Evolutionary conservation across 1,140 invertebrate species (phyloP).

Genomic region (Trichonephila clavata): DNA sequence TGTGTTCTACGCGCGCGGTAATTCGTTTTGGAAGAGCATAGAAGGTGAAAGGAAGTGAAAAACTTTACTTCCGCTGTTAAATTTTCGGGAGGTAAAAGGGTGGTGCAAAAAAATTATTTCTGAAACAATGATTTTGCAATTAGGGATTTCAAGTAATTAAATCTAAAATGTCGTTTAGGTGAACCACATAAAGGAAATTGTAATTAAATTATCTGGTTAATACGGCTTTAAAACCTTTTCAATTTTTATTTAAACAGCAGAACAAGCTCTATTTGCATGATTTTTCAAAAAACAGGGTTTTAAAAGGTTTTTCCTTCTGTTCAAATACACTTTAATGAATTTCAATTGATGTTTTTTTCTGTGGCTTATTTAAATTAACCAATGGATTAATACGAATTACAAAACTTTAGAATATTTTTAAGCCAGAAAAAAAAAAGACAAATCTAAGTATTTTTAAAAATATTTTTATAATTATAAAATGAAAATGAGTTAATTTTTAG

Average conservation of each 20-base stretch:
- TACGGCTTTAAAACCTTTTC: constrained; percentile 18
- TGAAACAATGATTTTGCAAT: constrained; percentile 66
- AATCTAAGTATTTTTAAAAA: too few species aligned
- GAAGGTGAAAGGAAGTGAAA: constrained; percentile 59
- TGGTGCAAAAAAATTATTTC: background rate
- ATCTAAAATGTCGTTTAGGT: constrained; percentile 44
- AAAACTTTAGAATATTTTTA: too few species aligned
- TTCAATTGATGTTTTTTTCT: background rate
- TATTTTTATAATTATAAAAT: too few species aligned
- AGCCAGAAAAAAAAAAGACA: too few species aligned
- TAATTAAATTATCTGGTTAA: constrained; percentile 35
- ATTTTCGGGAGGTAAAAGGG: background rate
- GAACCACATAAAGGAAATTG: constrained; percentile 43
- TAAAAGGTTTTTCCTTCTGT: constrained; percentile 2
- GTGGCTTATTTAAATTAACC: too few species aligned
- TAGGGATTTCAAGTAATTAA: constrained; percentile 65
- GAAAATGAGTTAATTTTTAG: too few species aligned
- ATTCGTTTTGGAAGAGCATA: constrained; percentile 19
- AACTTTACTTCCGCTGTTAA: constrained; percentile 44
- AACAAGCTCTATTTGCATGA: background rate
- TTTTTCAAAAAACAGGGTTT: background rate
- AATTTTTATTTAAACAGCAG: background rate
- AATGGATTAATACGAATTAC: too few species aligned
- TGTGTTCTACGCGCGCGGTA: background rate
- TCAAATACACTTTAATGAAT: constrained; percentile 1